phyloP scores from a whole-genome alignment of 2,113 vertebrate genomes.

The Sinosuthora webbiana region DNA sequence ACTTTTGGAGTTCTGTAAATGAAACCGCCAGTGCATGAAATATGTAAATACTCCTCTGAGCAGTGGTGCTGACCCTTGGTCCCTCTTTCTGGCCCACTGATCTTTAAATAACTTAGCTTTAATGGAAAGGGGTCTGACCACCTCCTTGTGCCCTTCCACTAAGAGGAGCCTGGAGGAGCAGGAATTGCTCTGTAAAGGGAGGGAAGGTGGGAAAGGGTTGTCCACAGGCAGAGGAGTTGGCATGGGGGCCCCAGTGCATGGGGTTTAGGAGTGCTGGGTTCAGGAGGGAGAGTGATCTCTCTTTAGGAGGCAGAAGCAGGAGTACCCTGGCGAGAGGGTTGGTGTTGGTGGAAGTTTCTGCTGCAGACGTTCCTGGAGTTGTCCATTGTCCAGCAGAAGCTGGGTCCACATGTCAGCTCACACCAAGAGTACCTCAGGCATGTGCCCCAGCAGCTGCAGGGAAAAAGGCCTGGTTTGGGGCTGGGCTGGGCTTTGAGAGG shows the following conservation, averaged over 20 bases:
- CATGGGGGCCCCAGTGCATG: neutral
- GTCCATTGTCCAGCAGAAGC: too few relatives aligned
- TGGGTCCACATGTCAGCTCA: neutral
- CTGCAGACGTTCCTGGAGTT: fast-evolving
- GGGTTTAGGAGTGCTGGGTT: neutral
- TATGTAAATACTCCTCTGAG: neutral
- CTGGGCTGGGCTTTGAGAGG: neutral
- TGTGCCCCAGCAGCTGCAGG: neutral
- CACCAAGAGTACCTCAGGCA: neutral
- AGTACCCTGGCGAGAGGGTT: neutral
- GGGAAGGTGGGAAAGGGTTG: neutral
- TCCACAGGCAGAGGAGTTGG: neutral
- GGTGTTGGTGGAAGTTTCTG: fast-evolving
- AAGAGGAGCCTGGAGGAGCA: neutral
- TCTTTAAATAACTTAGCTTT: neutral
- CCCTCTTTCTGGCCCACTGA: constrained; percentile 3
- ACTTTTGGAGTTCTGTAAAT: neutral
- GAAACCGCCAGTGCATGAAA: neutral
- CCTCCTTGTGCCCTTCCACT: neutral
- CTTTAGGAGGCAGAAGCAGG: neutral
- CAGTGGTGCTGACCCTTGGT: neutral
- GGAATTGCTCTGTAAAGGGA: neutral
- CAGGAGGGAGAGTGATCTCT: neutral
- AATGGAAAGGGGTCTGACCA: neutral
- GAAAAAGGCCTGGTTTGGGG: neutral